Evolutionary conservation across 2,113 vertebrate genomes (phyloP), one percentile per base, ranked within the genome.

Genomic region (Hemiscyllium ocellatum): DNA sequence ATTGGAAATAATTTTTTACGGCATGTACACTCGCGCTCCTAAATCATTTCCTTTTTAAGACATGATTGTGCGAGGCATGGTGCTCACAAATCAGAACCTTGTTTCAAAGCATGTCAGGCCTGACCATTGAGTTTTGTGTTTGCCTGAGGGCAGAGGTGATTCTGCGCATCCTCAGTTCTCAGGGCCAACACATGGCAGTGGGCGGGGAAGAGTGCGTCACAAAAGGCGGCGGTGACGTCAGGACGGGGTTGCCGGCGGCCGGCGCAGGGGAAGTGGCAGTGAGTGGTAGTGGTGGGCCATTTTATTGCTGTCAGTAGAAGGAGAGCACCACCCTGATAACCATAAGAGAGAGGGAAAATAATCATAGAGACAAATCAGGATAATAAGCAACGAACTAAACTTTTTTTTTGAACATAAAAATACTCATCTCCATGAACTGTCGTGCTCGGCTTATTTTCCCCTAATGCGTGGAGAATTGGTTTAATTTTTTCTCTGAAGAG

Each of bases 21-120:
- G 37, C n/a, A 83, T 19, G 19, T 83, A n/a, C n/a, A 83, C n/a
- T 5, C 37, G 42, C 4, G 37, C 19, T 83, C 3, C 78, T 19
- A 83, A 83, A 83, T 2, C 13, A 37, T 83, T 83, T 83, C 15
- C 33, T 83, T 17, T 42, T 83, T 83, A 83, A 83, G 78, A 37
- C 78, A 80, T 33, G 37, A 17, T 12, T 42, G n/a, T 83, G 78
- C 19, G 37, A 83, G 17, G 12, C 2, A 96, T 96, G 96, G 96
- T 95, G 96, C 96, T 93, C 96, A 90, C 70, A 22, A 50, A 33
- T 95, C 42, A 50, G 4, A 61, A 69, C 20, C 61, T 26, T 13
- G 29, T 0, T 29, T 29, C 70, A 37, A 70, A 52, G 65, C 15
- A 24, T n/a, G 42, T 0, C 3, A 37, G 5, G 15, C 50, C 33